A percentile compares a stretch with the other conserved stretches of the same genome.
phyloP scores from a whole-genome alignment of 2,797 vertebrate species.

The Protosalanx chinensis region DNA sequence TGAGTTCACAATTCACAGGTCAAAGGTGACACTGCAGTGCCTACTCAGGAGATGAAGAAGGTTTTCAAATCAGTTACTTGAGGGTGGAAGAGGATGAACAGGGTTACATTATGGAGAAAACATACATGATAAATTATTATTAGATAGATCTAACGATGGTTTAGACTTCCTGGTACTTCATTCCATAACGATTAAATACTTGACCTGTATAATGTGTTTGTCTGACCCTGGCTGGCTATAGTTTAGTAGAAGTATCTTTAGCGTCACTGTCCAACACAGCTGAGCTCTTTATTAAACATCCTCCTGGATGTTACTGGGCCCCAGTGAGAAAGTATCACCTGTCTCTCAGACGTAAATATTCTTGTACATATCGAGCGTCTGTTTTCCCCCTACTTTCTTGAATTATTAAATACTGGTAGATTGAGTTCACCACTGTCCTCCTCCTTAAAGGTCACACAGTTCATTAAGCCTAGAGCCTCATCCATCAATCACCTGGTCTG shows the following conservation, averaged over 20 bases:
- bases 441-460: slow-evolving; percentile 75
- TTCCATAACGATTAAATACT: too few relatives aligned
- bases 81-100: too few relatives aligned
- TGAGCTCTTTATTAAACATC: slow-evolving; percentile 71
- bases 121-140: too few relatives aligned
- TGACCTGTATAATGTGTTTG: too few relatives aligned
- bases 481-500: slow-evolving; percentile 67
- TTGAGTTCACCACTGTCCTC: slow-evolving; percentile 69
- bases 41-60: background rate
- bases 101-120: too few relatives aligned
- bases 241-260: too few relatives aligned
- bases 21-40: background rate
- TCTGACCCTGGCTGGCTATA: too few relatives aligned
- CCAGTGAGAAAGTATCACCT: slow-evolving; percentile 72
- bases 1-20: slow-evolving; percentile 64
- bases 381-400: slow-evolving; percentile 70
- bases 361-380: slow-evolving; percentile 55
- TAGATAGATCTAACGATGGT: too few relatives aligned
- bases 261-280: slow-evolving; percentile 37
- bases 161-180: background rate
- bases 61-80: too few relatives aligned
- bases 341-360: slow-evolving; percentile 70
- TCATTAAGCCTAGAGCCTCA: slow-evolving; percentile 66
- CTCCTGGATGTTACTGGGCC: slow-evolving; percentile 61
- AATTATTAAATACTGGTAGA: slow-evolving; percentile 80